Percentiles rank a stretch among this genome's conserved stretches.
Evolutionary conservation across 2,797 vertebrate species (phyloP).

Genomic region (Hemitrygon akajei): DNA sequence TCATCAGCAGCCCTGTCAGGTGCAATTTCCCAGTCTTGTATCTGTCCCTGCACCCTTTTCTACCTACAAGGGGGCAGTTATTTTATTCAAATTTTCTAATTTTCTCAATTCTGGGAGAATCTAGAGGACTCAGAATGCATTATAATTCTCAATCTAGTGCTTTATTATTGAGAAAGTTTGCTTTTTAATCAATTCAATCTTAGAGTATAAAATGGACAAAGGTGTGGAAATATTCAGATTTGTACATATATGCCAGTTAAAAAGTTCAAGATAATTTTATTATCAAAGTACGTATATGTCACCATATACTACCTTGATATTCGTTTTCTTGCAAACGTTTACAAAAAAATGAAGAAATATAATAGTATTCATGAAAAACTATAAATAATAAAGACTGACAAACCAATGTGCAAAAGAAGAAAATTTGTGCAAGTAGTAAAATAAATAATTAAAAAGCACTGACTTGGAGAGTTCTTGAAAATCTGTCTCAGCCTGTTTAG

Average conservation of each 20-base stretch:
- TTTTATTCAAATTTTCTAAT: background rate
- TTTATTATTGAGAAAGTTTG: background rate
- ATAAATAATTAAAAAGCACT: too few relatives aligned
- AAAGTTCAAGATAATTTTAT: too few relatives aligned
- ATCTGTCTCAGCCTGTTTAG: too few relatives aligned
- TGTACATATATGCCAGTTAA: background rate
- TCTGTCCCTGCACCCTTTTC: background rate
- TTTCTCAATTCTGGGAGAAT: background rate
- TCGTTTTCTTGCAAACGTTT: too few relatives aligned
- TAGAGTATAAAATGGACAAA: background rate
- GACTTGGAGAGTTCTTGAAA: too few relatives aligned
- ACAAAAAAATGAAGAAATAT: too few relatives aligned
- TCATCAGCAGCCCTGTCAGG: background rate
- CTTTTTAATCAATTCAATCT: background rate
- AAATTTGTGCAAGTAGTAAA: too few relatives aligned
- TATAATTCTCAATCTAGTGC: background rate
- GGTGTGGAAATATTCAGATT: background rate
- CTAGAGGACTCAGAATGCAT: background rate
- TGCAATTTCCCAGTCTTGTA: background rate
- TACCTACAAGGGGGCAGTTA: background rate
- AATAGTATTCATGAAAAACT: too few relatives aligned
- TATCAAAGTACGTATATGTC: too few relatives aligned
- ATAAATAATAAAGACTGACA: too few relatives aligned
- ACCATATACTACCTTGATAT: too few relatives aligned
- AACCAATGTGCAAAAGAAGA: too few relatives aligned